Evolutionary conservation across 2,888 invertebrate species (phyloP).

Genomic region (Amorpha juglandis): DNA sequence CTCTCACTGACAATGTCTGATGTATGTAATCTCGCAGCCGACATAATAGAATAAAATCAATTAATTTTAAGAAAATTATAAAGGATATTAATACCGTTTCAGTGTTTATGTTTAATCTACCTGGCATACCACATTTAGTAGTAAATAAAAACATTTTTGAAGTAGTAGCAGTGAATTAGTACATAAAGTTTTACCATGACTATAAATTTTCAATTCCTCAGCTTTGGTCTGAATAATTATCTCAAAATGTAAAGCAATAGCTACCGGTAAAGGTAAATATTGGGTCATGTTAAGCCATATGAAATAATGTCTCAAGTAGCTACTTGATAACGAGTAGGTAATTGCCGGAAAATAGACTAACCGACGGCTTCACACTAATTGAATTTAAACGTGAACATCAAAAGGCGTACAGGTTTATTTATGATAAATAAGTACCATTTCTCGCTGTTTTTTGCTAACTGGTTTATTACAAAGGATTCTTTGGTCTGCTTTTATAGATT

Average conservation of each 20-base stretch:
- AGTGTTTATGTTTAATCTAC: too few species aligned
- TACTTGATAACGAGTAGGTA: constrained; percentile 12
- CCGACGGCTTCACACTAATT: constrained; percentile 2
- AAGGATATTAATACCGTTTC: background rate
- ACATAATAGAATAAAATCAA: too few species aligned
- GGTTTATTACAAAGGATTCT: too few species aligned
- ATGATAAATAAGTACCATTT: background rate
- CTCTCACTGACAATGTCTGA: too few species aligned
- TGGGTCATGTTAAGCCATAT: background rate
- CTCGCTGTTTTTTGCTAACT: background rate
- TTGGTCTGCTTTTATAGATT: too few species aligned
- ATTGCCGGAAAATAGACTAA: constrained; percentile 11
- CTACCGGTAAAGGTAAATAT: background rate
- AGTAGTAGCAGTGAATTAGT: background rate
- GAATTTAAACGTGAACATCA: constrained; percentile 10
- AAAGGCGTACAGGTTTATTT: background rate
- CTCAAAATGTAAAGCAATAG: background rate
- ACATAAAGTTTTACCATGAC: background rate
- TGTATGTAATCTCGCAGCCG: too few species aligned
- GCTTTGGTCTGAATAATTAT: background rate
- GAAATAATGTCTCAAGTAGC: constrained; percentile 6
- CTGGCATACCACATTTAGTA: too few species aligned
- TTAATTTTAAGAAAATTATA: too few species aligned
- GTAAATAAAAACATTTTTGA: too few species aligned
- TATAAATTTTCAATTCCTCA: background rate